phyloP scores from a whole-genome alignment of 2,113 vertebrate species.

The Odocoileus virginianus region DNA sequence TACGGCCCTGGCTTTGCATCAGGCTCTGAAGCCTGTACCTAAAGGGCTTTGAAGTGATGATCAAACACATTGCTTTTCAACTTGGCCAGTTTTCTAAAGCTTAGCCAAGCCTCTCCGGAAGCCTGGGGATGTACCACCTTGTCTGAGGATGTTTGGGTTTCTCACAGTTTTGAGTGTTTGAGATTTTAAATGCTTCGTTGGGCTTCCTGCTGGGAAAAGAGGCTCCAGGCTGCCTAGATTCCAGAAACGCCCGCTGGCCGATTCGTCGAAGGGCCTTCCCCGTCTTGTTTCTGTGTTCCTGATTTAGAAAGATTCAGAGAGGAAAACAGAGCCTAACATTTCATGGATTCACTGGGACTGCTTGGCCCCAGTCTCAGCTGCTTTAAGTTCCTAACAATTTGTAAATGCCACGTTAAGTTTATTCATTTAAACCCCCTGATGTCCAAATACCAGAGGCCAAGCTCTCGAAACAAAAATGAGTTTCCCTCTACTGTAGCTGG shows the following conservation, averaged over 20 bases:
- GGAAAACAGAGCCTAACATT: neutral
- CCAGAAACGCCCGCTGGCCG: neutral
- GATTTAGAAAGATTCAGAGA: neutral
- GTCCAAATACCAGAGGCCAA: neutral
- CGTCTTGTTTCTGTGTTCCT: neutral
- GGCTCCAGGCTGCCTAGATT: neutral
- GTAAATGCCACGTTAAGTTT: neutral
- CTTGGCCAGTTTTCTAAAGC: constrained; percentile 10
- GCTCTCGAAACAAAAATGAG: neutral
- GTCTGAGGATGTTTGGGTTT: constrained; percentile 5
- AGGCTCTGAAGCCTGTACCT: neutral
- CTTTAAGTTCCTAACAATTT: neutral
- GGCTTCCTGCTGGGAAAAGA: constrained; percentile 26
- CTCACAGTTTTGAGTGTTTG: neutral
- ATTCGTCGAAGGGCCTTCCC: neutral
- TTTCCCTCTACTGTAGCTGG: neutral
- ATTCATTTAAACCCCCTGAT: neutral
- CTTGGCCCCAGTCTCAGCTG: neutral
- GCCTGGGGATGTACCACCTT: neutral
- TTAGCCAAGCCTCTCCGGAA: neutral
- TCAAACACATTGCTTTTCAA: constrained; percentile 22
- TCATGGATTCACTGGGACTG: neutral
- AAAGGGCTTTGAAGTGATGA: neutral
- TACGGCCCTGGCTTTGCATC: accelerated
- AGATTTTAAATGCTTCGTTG: neutral